Evolutionary conservation across 2,113 vertebrate species (phyloP), one percentile per base, ranked within the genome.

Genomic region (Pterocles orientalis): DNA sequence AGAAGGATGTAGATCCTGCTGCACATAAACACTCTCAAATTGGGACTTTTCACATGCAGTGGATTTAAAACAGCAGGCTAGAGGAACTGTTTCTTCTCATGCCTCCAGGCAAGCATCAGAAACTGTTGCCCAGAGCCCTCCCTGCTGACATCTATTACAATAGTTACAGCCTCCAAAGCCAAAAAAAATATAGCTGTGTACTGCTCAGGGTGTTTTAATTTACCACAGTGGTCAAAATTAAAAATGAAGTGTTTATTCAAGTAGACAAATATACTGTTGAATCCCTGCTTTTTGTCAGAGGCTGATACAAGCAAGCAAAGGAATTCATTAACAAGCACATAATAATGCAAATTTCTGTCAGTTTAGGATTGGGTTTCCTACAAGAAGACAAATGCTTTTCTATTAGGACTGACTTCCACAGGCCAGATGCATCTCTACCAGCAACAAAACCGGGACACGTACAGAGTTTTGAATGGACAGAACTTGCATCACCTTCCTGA

Each of bases 271-370:
- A 77, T 5, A 73, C 36, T 64, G 54, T 29, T 50, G 68, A 91
- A 95, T 45, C 33, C 20, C 31, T 69, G 73, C 43, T 81, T 97
- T 94, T 95, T 82, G 68, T 94, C 70, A 94, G 68, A 88, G 50
- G 85, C n/a, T 77, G 50, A 60, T 82, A 83, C 3, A 31, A 90
- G 83, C 45, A 83, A 77, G 81, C 3, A 28, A 92, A 86, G 45
- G 33, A 91, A 88, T 92, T 92, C 66, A 95, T 96, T 97, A 97
- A 94, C 95, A 97, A 82, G 62, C 68, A 82, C 72, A 83, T 91
- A 95, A 96, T 71, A 96, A 97, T 62, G 85, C 86, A 90, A 43
- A 91, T 95, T 78, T 90, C 86, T 81, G 60, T 72, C 85, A 92
- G 51, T 25, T 95, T 65, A 48, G 80, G 93, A 92, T 81, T 96